Evolutionary conservation across 2,888 invertebrate species (phyloP), one percentile per base, ranked within the genome.

Genomic region (Heterodera filipjevi): DNA sequence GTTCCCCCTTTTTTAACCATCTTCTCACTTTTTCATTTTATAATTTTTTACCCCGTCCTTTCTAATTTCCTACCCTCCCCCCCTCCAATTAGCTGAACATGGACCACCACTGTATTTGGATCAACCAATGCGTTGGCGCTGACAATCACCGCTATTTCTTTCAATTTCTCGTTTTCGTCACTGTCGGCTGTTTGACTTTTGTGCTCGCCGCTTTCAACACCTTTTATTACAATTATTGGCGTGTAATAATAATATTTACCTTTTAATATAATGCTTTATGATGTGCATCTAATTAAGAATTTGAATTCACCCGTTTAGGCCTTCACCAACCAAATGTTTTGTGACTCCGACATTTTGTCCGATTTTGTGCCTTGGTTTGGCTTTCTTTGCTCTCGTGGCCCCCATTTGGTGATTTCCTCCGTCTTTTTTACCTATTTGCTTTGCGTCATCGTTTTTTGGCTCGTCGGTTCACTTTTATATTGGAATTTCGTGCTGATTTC

Each of bases 31-130:
- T 12, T 35, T 27, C 16, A 46, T 46, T 22, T 46, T 22, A 0
- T n/a, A 59, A 46, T 33, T 73, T 22, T 14, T 19, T 71, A 19
- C 27, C 19, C 10, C 12, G 0, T 30, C 46, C 6, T 30, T 8
- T 6, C 39, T 35, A 16, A 16, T 33, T 35, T 1, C 30, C 49
- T 39, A n/a, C n/a, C 22, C 27, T 64, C n/a, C 27, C 64, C 44
- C 16, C 8, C 35, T 2, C n/a, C 46, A 14, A 39, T 39, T 27
- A 75, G 75, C 68, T 75, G 59, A 80, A 79, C 70, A 83, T 83
- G 83, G 83, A 84, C 66, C 83, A 83, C 68, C 83, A 83, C 66
- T 83, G 83, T 75, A 77, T 83, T 35, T 83, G 83, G 82, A 80
- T 83, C 32, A 83, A 83, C 70, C 83, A 84, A 64, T 83, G 83